Conservation (phyloP, 1,140 invertebrate species). For the Matsumurasca onukii region DNA sequence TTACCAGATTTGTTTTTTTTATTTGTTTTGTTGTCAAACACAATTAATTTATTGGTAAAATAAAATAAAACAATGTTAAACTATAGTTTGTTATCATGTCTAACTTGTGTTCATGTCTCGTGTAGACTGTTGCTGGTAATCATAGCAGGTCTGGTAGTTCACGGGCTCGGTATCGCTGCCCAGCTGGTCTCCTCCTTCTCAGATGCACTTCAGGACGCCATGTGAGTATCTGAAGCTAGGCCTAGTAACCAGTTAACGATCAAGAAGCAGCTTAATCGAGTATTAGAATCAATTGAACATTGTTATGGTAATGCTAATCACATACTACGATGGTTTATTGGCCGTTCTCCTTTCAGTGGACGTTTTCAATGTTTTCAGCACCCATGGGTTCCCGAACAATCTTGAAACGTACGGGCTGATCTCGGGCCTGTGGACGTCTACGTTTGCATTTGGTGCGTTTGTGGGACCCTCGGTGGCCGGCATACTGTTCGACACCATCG, state of each 20-base stretch:
- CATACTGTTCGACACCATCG: conserved; percentile 69
- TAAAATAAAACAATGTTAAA: too few species aligned
- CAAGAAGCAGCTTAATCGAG: conserved; percentile 11
- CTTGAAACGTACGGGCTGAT: conserved; percentile 81
- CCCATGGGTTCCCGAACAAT: conserved; percentile 73
- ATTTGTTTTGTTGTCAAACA: too few species aligned
- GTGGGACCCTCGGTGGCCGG: conserved; percentile 78
- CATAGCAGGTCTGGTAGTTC: conserved; percentile 67
- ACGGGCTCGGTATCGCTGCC: conserved; percentile 78
- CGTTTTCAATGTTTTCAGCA: conserved; percentile 49
- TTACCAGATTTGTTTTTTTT: too few species aligned
- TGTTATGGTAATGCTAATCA: not conserved
- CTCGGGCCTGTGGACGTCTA: conserved; percentile 82
- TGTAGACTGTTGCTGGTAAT: conserved; percentile 65
- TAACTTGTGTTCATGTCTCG: too few species aligned
- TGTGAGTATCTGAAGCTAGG: conserved; percentile 59
- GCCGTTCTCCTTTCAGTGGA: not conserved
- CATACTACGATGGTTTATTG: not conserved
- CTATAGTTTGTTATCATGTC: too few species aligned
- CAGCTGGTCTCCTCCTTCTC: conserved; percentile 79
- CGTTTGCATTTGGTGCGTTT: conserved; percentile 83
- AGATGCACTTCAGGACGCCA: conserved; percentile 71
- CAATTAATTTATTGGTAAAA: too few species aligned
- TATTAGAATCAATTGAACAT: not conserved
- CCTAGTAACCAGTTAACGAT: conserved; percentile 6